phyloP scores from a whole-genome alignment of 1,140 invertebrate species.

The Nasonia giraulti region DNA sequence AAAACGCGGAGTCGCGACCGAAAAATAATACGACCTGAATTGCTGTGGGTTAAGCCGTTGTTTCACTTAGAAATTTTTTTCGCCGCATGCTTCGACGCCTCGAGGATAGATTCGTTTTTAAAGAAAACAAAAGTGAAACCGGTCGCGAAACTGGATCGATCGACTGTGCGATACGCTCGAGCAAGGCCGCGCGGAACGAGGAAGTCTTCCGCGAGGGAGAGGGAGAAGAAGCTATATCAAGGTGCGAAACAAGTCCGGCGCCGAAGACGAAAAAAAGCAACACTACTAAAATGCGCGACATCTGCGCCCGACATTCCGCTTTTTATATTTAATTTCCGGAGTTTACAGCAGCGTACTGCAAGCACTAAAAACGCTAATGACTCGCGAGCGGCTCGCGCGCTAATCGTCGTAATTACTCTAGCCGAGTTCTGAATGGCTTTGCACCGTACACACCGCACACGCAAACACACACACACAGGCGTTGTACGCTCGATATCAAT shows the following conservation, averaged over 20 bases:
- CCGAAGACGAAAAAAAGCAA: neutral
- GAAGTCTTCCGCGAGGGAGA: neutral
- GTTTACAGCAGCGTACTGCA: constrained; percentile 30
- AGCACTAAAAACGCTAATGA: constrained; percentile 38
- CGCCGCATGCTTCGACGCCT: neutral
- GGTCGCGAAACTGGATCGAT: too few relatives aligned
- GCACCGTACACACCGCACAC: neutral
- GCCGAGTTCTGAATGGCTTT: constrained; percentile 32
- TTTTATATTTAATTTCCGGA: constrained; percentile 31
- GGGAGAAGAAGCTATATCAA: neutral
- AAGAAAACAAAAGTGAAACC: too few relatives aligned
- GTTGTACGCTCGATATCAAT: constrained; percentile 7
- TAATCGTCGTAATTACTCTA: constrained; percentile 43
- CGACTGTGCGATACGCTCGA: too few relatives aligned
- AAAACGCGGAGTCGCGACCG: neutral
- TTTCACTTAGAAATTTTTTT: neutral
- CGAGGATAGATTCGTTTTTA: neutral
- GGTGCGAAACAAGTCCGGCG: neutral
- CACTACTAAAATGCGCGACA: neutral
- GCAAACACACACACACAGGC: too few relatives aligned
- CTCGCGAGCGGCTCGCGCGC: neutral
- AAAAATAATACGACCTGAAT: neutral
- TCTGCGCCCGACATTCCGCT: neutral
- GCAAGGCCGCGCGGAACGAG: too few relatives aligned
- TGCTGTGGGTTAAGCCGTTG: neutral